A percentile compares a stretch with the other conserved stretches of the same genome.
Conservation (phyloP, 2,113 vertebrate species). For the Thymallus thymallus region DNA sequence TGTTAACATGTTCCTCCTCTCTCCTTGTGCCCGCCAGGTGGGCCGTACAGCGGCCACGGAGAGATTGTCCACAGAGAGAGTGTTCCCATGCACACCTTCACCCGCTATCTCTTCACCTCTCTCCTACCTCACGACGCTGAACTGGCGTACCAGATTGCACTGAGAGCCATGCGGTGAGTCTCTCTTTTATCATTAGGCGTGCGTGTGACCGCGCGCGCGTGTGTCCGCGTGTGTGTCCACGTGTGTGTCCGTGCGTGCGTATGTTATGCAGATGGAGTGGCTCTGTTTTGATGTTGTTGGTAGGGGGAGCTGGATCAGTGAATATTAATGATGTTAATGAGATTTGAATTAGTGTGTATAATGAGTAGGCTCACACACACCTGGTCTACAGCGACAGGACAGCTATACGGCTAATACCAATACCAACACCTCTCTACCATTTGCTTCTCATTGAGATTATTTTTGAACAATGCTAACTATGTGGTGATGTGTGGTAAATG, state of each 20-base stretch:
- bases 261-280: conserved; percentile 40
- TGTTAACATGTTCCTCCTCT: no score
- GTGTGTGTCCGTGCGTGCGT: conserved; percentile 36
- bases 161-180: conserved; percentile 98
- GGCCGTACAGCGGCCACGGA: conserved; percentile 95
- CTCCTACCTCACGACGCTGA: conserved; percentile 99
- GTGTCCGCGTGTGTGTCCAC: conserved; percentile 45
- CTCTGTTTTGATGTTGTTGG: conserved; percentile 52
- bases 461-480: conserved; percentile 24
- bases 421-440: background rate
- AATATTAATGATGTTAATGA: conserved; percentile 77
- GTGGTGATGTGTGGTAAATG: conserved; percentile 18
- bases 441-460: conserved; percentile 16
- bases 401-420: background rate
- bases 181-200: background rate
- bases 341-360: conserved; percentile 72
- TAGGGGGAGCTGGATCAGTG: conserved; percentile 71
- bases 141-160: conserved; percentile 98
- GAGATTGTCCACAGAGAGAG: conserved; percentile 98
- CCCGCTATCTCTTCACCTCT: conserved; percentile 98
- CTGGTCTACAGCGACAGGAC: conserved; percentile 54
- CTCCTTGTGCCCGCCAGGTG: conserved; percentile 74
- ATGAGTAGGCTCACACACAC: conserved; percentile 42
- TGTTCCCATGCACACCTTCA: conserved; percentile 99
- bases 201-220: conserved; percentile 36